Evolutionary conservation across 2,797 vertebrate species (phyloP).

Genomic region (Cacajao melanocephalus): DNA sequence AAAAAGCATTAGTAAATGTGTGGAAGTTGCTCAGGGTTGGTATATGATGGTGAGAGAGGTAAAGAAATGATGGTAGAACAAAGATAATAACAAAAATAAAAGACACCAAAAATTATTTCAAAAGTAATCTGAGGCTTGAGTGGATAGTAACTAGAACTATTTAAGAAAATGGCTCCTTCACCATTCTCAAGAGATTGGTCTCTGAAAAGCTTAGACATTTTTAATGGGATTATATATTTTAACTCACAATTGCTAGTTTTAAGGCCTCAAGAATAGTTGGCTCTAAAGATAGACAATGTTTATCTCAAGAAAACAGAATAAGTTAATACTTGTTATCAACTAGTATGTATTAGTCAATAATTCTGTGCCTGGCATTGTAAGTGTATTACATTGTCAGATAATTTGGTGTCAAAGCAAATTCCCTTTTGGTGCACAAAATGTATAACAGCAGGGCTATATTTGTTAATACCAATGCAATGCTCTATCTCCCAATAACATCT

Average conservation of each 20-base stretch:
- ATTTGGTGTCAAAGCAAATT: background rate
- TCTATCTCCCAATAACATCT: background rate
- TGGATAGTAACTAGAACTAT: background rate
- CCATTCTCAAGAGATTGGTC: background rate
- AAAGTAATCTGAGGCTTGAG: background rate
- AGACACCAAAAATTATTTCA: background rate
- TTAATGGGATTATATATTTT: background rate
- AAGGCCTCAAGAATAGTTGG: background rate
- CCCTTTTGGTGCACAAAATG: background rate
- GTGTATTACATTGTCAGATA: background rate
- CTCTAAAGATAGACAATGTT: background rate
- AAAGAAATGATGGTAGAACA: background rate
- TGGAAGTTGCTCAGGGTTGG: rapidly evolving
- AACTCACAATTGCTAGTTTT: background rate
- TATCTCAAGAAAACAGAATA: background rate
- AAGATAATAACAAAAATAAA: background rate
- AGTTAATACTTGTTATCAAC: conserved; percentile 6
- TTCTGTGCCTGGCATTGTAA: background rate
- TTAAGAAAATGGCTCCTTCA: background rate
- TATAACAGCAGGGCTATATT: background rate
- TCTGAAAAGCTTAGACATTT: background rate
- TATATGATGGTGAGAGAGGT: background rate
- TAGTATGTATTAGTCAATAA: background rate
- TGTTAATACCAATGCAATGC: background rate
- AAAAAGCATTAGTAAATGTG: background rate